Base-by-base conservation (phyloP, 2,797 vertebrate species). In the Anguilla marmorata region DNA sequence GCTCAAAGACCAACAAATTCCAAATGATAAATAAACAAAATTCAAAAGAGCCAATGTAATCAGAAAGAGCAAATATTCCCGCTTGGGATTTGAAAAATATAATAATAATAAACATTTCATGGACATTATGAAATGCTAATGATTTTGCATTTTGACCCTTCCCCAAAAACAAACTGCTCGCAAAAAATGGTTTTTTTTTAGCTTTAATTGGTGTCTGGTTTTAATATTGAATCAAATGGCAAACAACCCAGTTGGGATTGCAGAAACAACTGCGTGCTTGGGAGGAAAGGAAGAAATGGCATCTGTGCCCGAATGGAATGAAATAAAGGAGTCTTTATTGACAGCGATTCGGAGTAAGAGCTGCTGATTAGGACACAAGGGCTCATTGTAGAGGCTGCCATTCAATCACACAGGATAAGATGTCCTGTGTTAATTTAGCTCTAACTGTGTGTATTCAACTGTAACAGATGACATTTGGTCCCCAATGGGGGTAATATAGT, bases 201-300 rank as follows among this genome's bases (percentile, higher is more conserved):
- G 66, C 41, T 54, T 54, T 86, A 82, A 88, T 60, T n/a, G 27
- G 85, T 27, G 69, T 79, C 27, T 37, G 74, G 69, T 86, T 86
- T 86, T 88, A 86, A 69, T 58, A 27, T 82, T 83, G 66, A 88
- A 88, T 69, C 85, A 83, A 54, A 76, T 58, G 85, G 41, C 11
- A 66, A 86, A 86, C 14, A 7, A 63, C 58, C 41, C n/a, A 27
- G 41, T 50, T 50, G 74, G 72, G 9, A 41, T 66, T 30, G 33
- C 41, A 63, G 41, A 54, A n/a, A 69, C 27, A 86, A n/a, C n/a
- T n/a, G 16, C 33, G 85, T 66, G 52, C 37, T 74, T 19, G 37
- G 30, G 48, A 86, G 14, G 85, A n/a, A n/a, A 9, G 24, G 4
- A 11, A 37, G 27, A 50, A 56, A 52, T n/a, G n/a, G 54, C 45